Conservation (phyloP, 2,113 vertebrate species). For the Ciconia boyciana region DNA sequence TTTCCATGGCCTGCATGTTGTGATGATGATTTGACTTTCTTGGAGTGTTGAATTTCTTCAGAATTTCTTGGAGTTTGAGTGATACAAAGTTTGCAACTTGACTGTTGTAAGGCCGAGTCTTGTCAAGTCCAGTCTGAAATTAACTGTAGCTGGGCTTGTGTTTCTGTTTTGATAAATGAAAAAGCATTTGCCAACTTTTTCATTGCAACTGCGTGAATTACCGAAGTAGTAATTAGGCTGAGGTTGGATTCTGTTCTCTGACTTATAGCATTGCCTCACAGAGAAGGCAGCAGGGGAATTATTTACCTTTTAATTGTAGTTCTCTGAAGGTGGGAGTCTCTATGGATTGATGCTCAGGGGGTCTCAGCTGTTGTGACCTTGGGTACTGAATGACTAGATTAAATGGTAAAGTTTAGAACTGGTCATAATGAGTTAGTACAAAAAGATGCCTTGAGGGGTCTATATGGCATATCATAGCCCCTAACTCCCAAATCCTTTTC, state of each 20-base stretch:
- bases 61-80: background rate
- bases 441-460: conserved; percentile 45
- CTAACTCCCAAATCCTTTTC: conserved; percentile 68
- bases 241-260: conserved; percentile 33
- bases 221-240: conserved; percentile 44
- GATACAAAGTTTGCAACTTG: background rate
- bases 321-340: conserved; percentile 64
- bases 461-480: conserved; percentile 52
- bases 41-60: background rate
- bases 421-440: conserved; percentile 42
- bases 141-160: background rate
- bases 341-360: conserved; percentile 49
- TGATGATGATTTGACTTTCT: background rate
- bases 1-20: background rate
- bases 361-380: conserved; percentile 32
- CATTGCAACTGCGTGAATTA: background rate
- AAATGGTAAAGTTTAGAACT: conserved; percentile 47
- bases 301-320: conserved; percentile 73
- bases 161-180: background rate
- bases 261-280: conserved; percentile 54
- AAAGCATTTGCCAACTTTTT: background rate
- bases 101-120: background rate
- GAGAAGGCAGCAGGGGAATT: conserved; percentile 63
- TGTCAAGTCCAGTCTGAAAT: background rate
- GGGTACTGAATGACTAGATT: conserved; percentile 41